Base-by-base conservation (phyloP, 2,113 vertebrate species). In the Lycocorax pyrrhopterus region DNA sequence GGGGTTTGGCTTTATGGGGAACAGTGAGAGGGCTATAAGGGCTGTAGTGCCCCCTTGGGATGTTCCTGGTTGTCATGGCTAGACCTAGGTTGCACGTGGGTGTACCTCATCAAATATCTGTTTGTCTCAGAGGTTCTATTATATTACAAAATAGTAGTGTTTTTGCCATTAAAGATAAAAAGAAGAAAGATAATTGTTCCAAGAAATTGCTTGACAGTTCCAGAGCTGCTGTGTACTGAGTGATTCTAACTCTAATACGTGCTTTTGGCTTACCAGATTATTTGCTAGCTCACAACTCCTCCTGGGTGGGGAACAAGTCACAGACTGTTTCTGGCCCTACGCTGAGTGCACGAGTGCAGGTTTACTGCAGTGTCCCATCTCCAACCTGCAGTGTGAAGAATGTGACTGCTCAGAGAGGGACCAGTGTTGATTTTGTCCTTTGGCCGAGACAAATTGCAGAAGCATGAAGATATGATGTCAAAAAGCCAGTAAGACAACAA, bases 391-490 rank as follows among this genome's bases (percentile, higher is more conserved):
- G 53, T 6, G 30, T 9, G 47, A 56, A 55, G 68, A 94, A 37
- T 25, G 25, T 1, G 13, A 37, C 18, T 85, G 13, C 10, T 53
- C 27, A n/a, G 43, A 80, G 32, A 77, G 43, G 78, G 8, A 39
- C 8, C 55, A 71, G 23, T 17, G 62, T 44, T 80, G 73, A 23
- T 71, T 76, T 63, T 68, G 37, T 72, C 16, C 25, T 85, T 82
- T 74, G n/a, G 22, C 44, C 82, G 89, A 73, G 87, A 64, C 17
- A 93, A 87, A 82, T 77, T 60, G n/a, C 62, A 82, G 76, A 84
- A 80, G 27, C 25, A 19, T 67, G 60, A 91, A 43, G 16, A 71
- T 88, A 35, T 7, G 51, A 93, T 64, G 59, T 64, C 59, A 86
- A 74, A 80, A 87, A 94, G 19, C 21, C 66, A 94, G 37, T 4